Base-by-base conservation (phyloP, 2,113 vertebrate genomes). In the Thalassarche chlororhynchos region DNA sequence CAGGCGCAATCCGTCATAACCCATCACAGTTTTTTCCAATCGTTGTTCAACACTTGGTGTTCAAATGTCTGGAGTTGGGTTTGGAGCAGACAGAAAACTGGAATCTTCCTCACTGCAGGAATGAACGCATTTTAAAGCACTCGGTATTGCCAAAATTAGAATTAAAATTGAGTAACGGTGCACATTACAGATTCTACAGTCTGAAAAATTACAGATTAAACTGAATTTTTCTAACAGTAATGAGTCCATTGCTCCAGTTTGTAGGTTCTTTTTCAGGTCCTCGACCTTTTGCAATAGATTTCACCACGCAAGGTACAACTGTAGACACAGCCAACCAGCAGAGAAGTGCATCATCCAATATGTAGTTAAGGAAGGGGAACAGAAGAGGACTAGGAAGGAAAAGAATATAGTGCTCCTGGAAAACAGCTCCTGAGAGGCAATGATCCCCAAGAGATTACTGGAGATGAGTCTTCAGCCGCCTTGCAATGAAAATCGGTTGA, bases 331-430 rank as follows among this genome's bases (percentile, higher is more conserved):
- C 13, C 36, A 12, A 34, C 6, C 29, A 25, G 6, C 2, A 1
- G 13, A 42, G 38, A 40, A 68, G 15, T n/a, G 24, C 15, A 20
- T 54, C 1, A 0, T 46, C 13, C 1, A 0, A 51, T 6, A 40
- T 4, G 11, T 3, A 34, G 47, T 28, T 82, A 62, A 78, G 11
- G 19, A 90, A 62, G 28, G 25, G 14, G 42, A 78, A 52, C 13
- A 78, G 49, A 82, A 61, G 29, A 78, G 29, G 16, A 44, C 24
- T 32, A n/a, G 40, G 23, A 55, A 72, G 38, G 25, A 42, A 32
- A 79, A 71, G 17, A 65, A 68, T 38, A 26, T 3, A 70, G 5
- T 28, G 17, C 3, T 75, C 14, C 42, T 40, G 24, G 17, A 51
- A 79, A n/a, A 64, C 4, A 72, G 13, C 6, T 69, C 19, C 21